Evolutionary conservation across 2,888 invertebrate genomes (phyloP), one percentile per base, ranked within the genome.

Genomic region (Oxytorus armatus): DNA sequence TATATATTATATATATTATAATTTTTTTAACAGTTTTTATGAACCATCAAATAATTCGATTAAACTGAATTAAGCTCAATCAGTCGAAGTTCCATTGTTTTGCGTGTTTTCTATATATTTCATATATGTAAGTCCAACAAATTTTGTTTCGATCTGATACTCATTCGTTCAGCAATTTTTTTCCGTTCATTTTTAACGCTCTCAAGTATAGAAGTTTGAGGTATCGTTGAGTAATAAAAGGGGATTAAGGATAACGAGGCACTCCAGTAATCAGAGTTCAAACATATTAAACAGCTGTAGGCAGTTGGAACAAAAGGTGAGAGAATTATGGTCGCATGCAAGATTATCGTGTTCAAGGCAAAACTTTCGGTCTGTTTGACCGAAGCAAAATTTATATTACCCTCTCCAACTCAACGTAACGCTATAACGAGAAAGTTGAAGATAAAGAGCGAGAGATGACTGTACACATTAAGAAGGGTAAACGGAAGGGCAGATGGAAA

Each of bases 341-440:
- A 33, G 14, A 16, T 44, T 33, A 33, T 73, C 47, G 55, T 14
- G 4, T 47, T 57, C 42, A 42, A 33, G 53, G 51, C 29, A 14
- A 76, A 77, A 77, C 23, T 63, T 70, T 77, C 36, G 21, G 39
- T 61, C 44, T 51, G 68, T 63, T 77, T 61, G 47, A 25, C 21
- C 10, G 55, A 44, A 63, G 65, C 65, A 77, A 72, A 70, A 70
- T 49, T 77, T 36, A 70, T 70, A 77, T 77, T 77, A 65, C 65
- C 25, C 47, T 57, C 57, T 47, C 29, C 57, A n/a, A n/a, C n/a
- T 39, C 11, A 21, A 39, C 16, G 16, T 14, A 51, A 72, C 23
- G 25, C 51, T 61, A 36, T 25, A 55, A 36, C n/a, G 63, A 65
- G 39, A 65, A 77, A 63, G 63, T 70, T 70, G 11, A n/a, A 44